These are phyloP conservation scores for Drosophila serrata DNA, from an alignment of 1,140 invertebrate genomes.

Conservation along the genomic window DNA sequence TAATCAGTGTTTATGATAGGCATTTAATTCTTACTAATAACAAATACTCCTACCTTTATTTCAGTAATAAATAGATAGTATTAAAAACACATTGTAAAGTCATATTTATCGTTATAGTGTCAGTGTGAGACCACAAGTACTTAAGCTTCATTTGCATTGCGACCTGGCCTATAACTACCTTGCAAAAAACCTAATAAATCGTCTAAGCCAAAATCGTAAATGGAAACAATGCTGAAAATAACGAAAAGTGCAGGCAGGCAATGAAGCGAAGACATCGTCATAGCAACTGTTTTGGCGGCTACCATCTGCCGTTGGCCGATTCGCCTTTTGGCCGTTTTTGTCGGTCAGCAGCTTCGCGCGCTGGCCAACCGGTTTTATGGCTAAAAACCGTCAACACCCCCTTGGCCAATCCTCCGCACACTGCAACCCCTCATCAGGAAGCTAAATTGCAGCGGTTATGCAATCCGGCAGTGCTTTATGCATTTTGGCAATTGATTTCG, in stretches of 20 bases:
- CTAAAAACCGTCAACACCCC: slow-evolving; percentile 20
- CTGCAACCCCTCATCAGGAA: not conserved
- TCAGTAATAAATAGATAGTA: not conserved
- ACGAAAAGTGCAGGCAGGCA: too few relatives aligned
- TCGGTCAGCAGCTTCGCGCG: slow-evolving; percentile 53
- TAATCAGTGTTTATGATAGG: too few relatives aligned
- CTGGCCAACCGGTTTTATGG: slow-evolving; percentile 63
- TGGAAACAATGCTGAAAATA: slow-evolving; percentile 9
- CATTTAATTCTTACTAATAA: not conserved
- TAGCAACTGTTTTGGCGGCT: slow-evolving; percentile 11
- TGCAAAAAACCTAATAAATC: slow-evolving; percentile 13
- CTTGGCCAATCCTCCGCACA: not conserved
- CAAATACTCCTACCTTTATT: not conserved
- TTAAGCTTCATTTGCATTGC: slow-evolving; percentile 54
- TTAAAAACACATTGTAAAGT: slow-evolving; percentile 16
- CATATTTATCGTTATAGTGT: slow-evolving; percentile 4
- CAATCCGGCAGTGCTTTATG: slow-evolving; percentile 41
- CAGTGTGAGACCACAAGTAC: slow-evolving; percentile 7
- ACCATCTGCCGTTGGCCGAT: slow-evolving; percentile 30
- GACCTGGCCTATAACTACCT: slow-evolving; percentile 13
- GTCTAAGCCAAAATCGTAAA: slow-evolving; percentile 19
- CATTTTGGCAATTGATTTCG: slow-evolving; percentile 61
- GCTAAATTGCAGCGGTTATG: slow-evolving; percentile 50
- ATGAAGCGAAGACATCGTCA: slow-evolving; percentile 52
- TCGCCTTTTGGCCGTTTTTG: slow-evolving; percentile 36